phyloP scores from a whole-genome alignment of 2,113 vertebrate species.

The Microcebus griseorufus region DNA sequence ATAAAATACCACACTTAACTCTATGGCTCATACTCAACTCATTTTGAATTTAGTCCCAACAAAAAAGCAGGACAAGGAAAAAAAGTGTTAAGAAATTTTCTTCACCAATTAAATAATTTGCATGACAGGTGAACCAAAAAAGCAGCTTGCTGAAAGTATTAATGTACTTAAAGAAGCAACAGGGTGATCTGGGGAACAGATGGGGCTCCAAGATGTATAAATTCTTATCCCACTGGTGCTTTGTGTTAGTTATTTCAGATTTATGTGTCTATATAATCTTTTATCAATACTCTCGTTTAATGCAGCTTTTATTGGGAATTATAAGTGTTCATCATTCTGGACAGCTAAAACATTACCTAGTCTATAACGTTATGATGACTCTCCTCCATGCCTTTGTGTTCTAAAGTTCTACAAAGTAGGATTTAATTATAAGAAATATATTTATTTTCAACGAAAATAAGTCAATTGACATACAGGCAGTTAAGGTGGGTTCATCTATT shows the following conservation, averaged over 20 bases:
- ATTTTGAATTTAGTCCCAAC: conserved; percentile 79
- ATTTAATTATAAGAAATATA: conserved; percentile 5
- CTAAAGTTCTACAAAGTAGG: conserved; percentile 34
- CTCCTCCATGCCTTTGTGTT: not conserved
- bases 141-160: conserved; percentile 68
- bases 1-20: conserved; percentile 71
- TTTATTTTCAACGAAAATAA: conserved; percentile 51
- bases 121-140: conserved; percentile 78
- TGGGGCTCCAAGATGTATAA: conserved; percentile 74
- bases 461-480: not conserved
- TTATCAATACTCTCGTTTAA: conserved; percentile 56
- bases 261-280: conserved; percentile 39
- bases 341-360: conserved; percentile 6
- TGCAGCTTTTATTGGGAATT: conserved; percentile 36
- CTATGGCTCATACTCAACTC: conserved; percentile 69
- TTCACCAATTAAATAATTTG: conserved; percentile 78
- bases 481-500: not conserved
- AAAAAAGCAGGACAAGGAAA: conserved; percentile 79
- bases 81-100: conserved; percentile 76
- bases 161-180: conserved; percentile 70
- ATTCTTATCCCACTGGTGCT: conserved; percentile 57
- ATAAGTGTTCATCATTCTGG: conserved; percentile 6
- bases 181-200: conserved; percentile 77
- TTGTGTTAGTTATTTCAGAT: conserved; percentile 62
- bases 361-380: conserved; percentile 20